Percentiles rank a stretch among this genome's conserved stretches.
Evolutionary conservation across 2,888 invertebrate genomes (phyloP).

Genomic region (Drosophila emarginata): DNA sequence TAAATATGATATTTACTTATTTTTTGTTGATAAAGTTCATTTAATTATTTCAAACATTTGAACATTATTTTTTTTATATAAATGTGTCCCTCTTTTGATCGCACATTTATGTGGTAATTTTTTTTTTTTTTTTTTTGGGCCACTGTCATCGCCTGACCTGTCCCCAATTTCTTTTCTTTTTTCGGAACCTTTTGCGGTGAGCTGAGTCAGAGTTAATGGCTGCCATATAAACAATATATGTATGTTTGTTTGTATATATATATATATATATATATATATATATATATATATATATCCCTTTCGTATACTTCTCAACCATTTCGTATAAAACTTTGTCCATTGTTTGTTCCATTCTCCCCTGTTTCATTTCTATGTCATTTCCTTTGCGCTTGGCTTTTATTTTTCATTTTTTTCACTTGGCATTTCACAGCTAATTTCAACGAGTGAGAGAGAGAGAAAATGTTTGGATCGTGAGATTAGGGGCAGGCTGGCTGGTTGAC

Average conservation of each 20-base stretch:
- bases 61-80: background rate
- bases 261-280: background rate
- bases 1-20: no score
- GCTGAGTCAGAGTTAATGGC: constrained; percentile 28
- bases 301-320: background rate
- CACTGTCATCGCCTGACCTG: constrained; percentile 40
- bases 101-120: background rate
- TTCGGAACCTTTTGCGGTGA: constrained; percentile 24
- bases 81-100: background rate
- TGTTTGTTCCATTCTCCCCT: constrained; percentile 64
- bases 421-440: constrained; percentile 76
- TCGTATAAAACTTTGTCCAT: constrained; percentile 34
- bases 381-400: constrained; percentile 37
- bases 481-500: constrained; percentile 52
- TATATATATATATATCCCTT: background rate
- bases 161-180: constrained; percentile 41
- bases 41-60: no score
- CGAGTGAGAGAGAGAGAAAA: constrained; percentile 39
- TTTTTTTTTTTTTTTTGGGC: constrained; percentile 26
- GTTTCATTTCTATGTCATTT: constrained; percentile 78
- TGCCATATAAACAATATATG: constrained; percentile 18
- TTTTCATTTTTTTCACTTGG: constrained; percentile 24
- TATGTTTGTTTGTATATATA: background rate
- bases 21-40: no score
- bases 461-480: constrained; percentile 76